A percentile compares a stretch with the other conserved stretches of the same genome.
phyloP scores from a whole-genome alignment of 2,113 vertebrate species.

The Planiliza haematocheilus region DNA sequence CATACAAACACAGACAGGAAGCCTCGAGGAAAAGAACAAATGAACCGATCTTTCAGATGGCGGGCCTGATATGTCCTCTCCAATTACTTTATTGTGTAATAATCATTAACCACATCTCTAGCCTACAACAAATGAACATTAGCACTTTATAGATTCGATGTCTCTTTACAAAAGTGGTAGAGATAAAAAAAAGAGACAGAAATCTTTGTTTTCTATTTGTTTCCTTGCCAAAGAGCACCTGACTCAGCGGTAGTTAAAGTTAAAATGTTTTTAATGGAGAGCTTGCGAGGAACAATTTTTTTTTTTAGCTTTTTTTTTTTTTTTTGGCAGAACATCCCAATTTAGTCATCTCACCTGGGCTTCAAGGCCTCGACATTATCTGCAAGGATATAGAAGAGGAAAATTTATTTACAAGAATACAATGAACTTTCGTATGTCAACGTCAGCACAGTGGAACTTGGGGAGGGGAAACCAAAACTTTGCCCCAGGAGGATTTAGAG shows the following conservation, averaged over 20 bases:
- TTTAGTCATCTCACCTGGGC: neutral
- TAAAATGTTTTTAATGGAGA: too few species aligned
- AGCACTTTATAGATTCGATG: neutral
- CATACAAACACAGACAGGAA: neutral
- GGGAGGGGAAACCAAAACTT: neutral
- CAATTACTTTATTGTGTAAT: neutral
- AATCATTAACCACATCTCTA: neutral
- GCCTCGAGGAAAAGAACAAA: neutral
- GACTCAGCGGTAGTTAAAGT: too few species aligned
- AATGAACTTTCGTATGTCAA: too few species aligned
- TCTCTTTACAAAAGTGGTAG: neutral
- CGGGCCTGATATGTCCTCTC: neutral
- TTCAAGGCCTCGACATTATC: neutral
- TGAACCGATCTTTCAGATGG: neutral
- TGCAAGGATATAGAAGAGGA: too few species aligned
- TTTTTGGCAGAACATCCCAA: neutral
- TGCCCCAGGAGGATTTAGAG: neutral
- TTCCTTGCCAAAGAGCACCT: too few species aligned
- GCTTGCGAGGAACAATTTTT: too few species aligned
- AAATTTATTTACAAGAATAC: too few species aligned
- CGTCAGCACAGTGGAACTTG: neutral
- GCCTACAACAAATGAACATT: neutral
- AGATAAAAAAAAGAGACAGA: too few species aligned
- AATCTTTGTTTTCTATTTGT: too few species aligned
- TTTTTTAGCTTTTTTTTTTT: too few species aligned